Evolutionary conservation across 2,113 vertebrate genomes (phyloP).

Genomic region (Stigmatopora argus): DNA sequence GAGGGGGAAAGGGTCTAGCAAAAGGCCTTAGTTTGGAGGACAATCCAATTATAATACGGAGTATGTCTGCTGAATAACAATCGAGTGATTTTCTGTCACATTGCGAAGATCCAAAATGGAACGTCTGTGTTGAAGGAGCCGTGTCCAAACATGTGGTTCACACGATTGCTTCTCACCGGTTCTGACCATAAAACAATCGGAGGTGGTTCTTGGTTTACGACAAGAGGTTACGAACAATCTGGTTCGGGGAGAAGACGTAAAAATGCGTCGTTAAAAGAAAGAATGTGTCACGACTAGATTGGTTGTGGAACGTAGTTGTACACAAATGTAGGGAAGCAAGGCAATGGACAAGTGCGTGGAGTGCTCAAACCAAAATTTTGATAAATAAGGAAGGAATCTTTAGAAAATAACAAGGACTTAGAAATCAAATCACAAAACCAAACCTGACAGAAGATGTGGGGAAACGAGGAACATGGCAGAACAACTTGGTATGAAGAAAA

Average conservation of each 20-base stretch:
- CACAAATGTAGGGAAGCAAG: no score
- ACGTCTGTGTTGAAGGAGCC: conserved; percentile 6
- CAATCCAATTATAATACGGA: conserved; percentile 9
- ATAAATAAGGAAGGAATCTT: no score
- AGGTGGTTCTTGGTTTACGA: not conserved
- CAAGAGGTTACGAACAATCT: not conserved
- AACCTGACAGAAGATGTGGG: no score
- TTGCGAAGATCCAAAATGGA: not conserved
- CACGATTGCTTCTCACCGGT: conserved; percentile 1
- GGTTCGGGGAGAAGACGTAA: not conserved
- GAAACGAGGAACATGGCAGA: no score
- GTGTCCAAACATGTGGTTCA: conserved; percentile 13
- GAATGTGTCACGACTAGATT: not conserved
- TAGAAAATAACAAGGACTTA: no score
- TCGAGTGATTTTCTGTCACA: conserved; percentile 1
- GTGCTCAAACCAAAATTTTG: no score
- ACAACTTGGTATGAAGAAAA: no score
- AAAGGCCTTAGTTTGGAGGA: conserved; percentile 13
- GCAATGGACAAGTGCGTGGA: no score
- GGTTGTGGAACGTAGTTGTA: no score
- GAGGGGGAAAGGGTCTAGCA: conserved; percentile 14
- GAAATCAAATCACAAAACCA: no score
- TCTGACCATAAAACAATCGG: not conserved
- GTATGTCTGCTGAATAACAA: not conserved
- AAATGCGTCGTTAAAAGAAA: not conserved